Evolutionary conservation across 2,888 invertebrate genomes (phyloP).

Genomic region (Cyclophora albipunctata): DNA sequence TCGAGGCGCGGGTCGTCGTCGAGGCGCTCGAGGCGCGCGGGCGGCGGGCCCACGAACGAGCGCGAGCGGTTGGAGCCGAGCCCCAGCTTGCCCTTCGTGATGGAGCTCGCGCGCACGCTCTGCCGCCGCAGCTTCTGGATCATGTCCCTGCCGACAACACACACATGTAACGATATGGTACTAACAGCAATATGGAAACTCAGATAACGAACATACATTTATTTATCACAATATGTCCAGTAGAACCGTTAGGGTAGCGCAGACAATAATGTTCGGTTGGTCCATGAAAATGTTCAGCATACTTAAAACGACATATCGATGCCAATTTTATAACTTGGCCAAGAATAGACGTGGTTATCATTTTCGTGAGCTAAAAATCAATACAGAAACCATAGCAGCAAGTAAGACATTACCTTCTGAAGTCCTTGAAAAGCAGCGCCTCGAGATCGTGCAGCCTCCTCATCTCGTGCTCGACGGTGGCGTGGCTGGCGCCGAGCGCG

Average conservation of each 20-base stretch:
- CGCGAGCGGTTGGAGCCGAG: conserved; percentile 83
- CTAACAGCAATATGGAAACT: neutral
- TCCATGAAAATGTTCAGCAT: too few species aligned
- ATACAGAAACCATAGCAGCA: too few species aligned
- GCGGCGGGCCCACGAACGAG: conserved; percentile 79
- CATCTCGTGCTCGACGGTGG: conserved; percentile 94
- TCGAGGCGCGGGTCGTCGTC: too few species aligned
- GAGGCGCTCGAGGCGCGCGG: too few species aligned
- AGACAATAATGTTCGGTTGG: too few species aligned
- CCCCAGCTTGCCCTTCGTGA: conserved; percentile 85
- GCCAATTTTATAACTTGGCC: too few species aligned
- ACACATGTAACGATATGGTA: too few species aligned
- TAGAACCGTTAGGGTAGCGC: too few species aligned
- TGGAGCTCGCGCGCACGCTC: conserved; percentile 85
- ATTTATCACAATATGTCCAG: too few species aligned
- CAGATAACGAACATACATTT: neutral
- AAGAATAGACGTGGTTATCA: too few species aligned
- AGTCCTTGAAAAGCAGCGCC: conserved; percentile 94
- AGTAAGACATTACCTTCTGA: conserved; percentile 76
- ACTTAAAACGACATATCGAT: too few species aligned
- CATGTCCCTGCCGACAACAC: conserved; percentile 81
- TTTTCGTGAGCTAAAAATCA: too few species aligned
- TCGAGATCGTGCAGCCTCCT: conserved; percentile 94
- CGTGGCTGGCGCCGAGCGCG: conserved; percentile 89
- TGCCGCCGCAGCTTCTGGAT: conserved; percentile 91